Conservation (phyloP, 2,888 invertebrate species). For the Dendrolimus pini region DNA sequence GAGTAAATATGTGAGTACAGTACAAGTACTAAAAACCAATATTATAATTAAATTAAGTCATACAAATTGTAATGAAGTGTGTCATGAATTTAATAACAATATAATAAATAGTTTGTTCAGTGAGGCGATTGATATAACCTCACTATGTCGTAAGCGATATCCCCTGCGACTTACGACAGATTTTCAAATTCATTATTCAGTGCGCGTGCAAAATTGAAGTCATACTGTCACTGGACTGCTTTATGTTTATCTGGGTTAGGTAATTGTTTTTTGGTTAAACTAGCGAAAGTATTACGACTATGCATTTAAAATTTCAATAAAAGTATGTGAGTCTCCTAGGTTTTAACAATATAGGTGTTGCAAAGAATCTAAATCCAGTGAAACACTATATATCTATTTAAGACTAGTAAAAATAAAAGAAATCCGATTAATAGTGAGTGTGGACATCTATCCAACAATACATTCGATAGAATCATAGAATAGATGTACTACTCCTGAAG, state of each 20-base stretch:
- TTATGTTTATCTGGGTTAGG: background rate
- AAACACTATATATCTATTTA: background rate
- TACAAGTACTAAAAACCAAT: background rate
- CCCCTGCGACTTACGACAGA: background rate
- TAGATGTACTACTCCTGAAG: too few relatives aligned
- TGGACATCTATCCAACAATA: too few relatives aligned
- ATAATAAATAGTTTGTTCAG: background rate
- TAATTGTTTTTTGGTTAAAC: background rate
- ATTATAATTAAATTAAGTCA: too few relatives aligned
- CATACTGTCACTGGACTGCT: background rate
- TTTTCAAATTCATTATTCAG: background rate
- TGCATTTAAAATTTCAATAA: background rate
- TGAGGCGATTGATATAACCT: background rate
- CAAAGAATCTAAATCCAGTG: background rate
- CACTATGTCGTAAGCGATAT: background rate
- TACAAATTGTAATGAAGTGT: background rate
- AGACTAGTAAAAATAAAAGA: background rate
- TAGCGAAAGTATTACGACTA: background rate
- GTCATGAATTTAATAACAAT: background rate
- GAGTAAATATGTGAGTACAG: background rate
- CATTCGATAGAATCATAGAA: too few relatives aligned
- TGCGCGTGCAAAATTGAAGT: background rate
- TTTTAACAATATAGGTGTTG: background rate
- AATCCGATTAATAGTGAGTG: background rate
- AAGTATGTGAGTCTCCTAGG: background rate